Evolutionary conservation across 2,797 vertebrate genomes (phyloP).

Genomic region (Pseudochromis fuscus): DNA sequence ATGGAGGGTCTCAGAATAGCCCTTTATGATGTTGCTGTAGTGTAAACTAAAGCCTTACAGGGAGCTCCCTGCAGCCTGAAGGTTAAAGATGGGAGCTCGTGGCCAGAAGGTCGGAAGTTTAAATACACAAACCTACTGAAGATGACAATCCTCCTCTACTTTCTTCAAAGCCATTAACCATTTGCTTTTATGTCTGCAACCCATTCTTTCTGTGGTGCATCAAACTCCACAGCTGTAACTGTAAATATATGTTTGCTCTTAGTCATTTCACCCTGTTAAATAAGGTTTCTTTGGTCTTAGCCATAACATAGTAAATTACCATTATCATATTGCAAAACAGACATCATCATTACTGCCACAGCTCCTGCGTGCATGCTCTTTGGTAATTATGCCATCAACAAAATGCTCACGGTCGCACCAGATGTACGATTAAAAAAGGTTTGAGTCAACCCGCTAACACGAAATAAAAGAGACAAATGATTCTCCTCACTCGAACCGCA

Average conservation of each 20-base stretch:
- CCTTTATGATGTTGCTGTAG: constrained; percentile 46
- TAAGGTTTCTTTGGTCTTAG: constrained; percentile 58
- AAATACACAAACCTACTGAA: constrained; percentile 20
- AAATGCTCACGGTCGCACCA: constrained; percentile 42
- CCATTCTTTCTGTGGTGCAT: constrained; percentile 14
- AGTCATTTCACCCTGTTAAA: constrained; percentile 63
- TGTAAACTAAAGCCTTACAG: constrained; percentile 55
- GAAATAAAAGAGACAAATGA: constrained; percentile 57
- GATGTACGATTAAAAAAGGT: constrained; percentile 40
- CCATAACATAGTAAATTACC: constrained; percentile 74
- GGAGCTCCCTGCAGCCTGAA: constrained; percentile 17
- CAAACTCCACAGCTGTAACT: constrained; percentile 16
- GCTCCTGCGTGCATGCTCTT: constrained; percentile 51
- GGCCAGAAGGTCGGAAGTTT: constrained; percentile 20
- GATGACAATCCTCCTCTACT: neutral
- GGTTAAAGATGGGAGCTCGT: constrained; percentile 42
- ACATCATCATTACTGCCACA: constrained; percentile 65
- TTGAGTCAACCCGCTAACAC: constrained; percentile 32
- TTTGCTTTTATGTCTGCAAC: constrained; percentile 27
- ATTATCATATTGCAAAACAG: constrained; percentile 69
- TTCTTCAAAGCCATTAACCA: constrained; percentile 6
- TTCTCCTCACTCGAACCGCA: constrained; percentile 33
- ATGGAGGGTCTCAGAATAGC: constrained; percentile 51
- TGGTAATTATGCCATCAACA: constrained; percentile 67
- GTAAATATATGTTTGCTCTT: constrained; percentile 70